Evolutionary conservation across 1,140 invertebrate species (phyloP).

Genomic region (Drosophila punjabiensis): DNA sequence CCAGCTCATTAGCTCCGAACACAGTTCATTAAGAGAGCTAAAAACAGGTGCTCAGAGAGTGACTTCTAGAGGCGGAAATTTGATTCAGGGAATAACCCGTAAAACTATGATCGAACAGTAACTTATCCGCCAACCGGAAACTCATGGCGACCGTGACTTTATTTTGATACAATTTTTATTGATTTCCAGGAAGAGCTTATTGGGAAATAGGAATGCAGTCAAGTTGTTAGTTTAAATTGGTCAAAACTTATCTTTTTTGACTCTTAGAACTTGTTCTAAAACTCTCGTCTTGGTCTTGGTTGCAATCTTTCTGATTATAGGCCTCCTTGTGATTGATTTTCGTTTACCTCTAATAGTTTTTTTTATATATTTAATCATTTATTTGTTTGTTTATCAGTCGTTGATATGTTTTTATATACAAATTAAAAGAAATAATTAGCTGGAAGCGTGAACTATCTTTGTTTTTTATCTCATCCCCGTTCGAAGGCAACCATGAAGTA

Average conservation of each 20-base stretch:
- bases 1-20: slow-evolving; percentile 15
- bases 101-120: background rate
- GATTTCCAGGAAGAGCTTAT: background rate
- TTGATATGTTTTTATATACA: background rate
- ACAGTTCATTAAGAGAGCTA: slow-evolving; percentile 5
- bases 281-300: background rate
- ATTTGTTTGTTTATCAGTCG: background rate
- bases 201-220: too few relatives aligned
- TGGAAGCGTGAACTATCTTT: background rate
- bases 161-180: background rate
- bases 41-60: background rate
- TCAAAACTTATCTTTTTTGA: background rate
- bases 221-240: background rate
- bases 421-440: background rate
- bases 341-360: background rate
- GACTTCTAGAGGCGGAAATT: background rate
- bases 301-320: background rate
- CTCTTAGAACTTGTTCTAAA: background rate
- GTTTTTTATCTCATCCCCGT: background rate
- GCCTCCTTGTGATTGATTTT: background rate
- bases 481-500: background rate
- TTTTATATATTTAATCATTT: background rate
- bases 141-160: background rate
- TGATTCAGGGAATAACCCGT: slow-evolving; percentile 2
- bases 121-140: background rate